phyloP scores from a whole-genome alignment of 2,888 invertebrate genomes.

The Sarcophaga subvicina region DNA sequence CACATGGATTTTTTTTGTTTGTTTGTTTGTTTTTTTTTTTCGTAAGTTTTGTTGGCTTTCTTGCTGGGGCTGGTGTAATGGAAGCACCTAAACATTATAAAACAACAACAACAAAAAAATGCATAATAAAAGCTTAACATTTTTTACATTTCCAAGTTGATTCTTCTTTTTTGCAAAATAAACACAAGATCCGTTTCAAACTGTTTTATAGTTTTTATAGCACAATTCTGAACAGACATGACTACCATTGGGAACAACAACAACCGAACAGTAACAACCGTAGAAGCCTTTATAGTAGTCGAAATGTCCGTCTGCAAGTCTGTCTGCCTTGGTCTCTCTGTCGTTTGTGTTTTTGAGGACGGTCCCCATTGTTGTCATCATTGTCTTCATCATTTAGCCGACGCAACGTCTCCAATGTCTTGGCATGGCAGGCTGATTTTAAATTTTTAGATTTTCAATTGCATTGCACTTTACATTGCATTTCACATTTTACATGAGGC shows the following conservation, averaged over 20 bases:
- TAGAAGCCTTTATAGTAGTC: neutral
- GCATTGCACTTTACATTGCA: slow-evolving; percentile 4
- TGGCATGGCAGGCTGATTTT: slow-evolving; percentile 23
- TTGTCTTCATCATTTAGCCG: neutral
- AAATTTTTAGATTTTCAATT: neutral
- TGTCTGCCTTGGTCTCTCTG: neutral
- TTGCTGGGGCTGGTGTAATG: slow-evolving; percentile 49
- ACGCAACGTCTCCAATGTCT: neutral
- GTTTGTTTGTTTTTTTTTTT: no score
- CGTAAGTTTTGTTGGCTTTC: neutral
- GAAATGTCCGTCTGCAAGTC: neutral
- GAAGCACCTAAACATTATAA: slow-evolving; percentile 49
- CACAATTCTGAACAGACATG: slow-evolving; percentile 13
- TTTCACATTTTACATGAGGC: slow-evolving; percentile 4
- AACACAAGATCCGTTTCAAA: slow-evolving; percentile 63
- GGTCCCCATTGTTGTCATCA: slow-evolving; percentile 13
- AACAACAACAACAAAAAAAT: slow-evolving; percentile 22
- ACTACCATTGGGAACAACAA: neutral
- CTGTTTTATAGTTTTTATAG: slow-evolving; percentile 50
- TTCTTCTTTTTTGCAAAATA: slow-evolving; percentile 15
- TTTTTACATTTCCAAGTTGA: slow-evolving; percentile 57
- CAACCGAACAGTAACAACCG: no score
- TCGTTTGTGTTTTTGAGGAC: slow-evolving; percentile 16
- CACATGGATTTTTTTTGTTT: slow-evolving; percentile 16
- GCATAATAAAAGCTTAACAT: slow-evolving; percentile 56